phyloP scores from a whole-genome alignment of 2,797 vertebrate genomes.

The Chaetodon trifasciatus region DNA sequence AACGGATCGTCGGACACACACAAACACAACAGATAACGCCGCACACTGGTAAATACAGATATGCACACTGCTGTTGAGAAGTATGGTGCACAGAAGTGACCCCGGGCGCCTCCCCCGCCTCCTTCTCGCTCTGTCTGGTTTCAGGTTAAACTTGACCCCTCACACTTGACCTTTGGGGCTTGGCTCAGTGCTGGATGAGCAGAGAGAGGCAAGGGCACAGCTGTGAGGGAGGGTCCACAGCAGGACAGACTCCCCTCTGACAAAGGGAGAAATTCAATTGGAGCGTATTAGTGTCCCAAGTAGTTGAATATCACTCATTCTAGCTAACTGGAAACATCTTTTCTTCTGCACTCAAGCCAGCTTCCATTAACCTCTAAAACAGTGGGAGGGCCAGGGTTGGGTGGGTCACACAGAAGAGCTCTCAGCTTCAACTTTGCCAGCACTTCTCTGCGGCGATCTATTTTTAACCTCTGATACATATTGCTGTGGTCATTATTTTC shows the following conservation, averaged over 20 bases:
- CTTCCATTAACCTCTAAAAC: conserved; percentile 82
- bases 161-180: conserved; percentile 81
- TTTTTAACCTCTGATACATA: conserved; percentile 86
- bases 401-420: conserved; percentile 63
- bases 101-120: conserved; percentile 19
- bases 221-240: conserved; percentile 79
- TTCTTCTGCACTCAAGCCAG: conserved; percentile 73
- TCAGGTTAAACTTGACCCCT: conserved; percentile 85
- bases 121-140: conserved; percentile 68
- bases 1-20: background rate
- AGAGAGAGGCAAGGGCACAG: conserved; percentile 74
- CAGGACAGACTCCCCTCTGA: conserved; percentile 75
- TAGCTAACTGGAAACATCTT: conserved; percentile 83
- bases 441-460: conserved; percentile 74
- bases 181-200: conserved; percentile 68
- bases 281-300: conserved; percentile 80
- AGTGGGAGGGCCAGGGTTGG: conserved; percentile 67
- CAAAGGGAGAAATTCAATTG: conserved; percentile 83
- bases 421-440: conserved; percentile 72
- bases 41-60: conserved; percentile 33
- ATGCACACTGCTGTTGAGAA: conserved; percentile 40
- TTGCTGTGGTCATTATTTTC: conserved; percentile 87
- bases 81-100: conserved; percentile 48
- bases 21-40: conserved; percentile 14
- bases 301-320: conserved; percentile 83